Conservation (phyloP, 2,113 vertebrate genomes). For the Passer domesticus region DNA sequence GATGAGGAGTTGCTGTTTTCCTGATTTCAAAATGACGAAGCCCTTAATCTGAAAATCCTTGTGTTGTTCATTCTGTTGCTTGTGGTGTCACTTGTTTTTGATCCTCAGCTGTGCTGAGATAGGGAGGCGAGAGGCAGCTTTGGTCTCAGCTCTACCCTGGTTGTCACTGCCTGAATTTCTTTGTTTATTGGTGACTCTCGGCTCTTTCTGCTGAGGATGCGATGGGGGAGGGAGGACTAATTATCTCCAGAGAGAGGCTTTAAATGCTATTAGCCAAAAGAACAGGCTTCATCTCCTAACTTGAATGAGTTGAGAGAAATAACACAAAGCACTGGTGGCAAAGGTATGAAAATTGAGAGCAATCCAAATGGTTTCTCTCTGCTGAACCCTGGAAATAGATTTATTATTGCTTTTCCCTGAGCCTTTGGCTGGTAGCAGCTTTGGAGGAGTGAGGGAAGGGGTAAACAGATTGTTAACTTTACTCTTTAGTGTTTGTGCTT, state of each 20-base stretch:
- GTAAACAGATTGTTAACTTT: not conserved
- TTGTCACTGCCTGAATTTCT: conserved; percentile 20
- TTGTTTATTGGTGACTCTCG: not conserved
- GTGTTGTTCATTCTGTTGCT: not conserved
- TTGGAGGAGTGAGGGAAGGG: not conserved
- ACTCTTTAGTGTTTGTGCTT: conserved; percentile 21
- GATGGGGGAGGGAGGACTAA: not conserved
- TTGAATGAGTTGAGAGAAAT: not conserved
- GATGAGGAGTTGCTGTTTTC: not conserved
- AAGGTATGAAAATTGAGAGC: not conserved
- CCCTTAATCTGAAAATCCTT: not conserved
- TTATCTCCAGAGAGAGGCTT: not conserved
- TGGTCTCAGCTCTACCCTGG: not conserved
- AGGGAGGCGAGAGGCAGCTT: not conserved
- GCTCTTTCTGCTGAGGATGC: not conserved
- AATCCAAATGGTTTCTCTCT: not conserved
- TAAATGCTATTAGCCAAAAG: not conserved
- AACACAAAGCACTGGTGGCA: not conserved
- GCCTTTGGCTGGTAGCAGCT: not conserved
- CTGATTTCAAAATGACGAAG: not conserved
- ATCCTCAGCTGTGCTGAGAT: not conserved
- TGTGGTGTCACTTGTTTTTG: not conserved
- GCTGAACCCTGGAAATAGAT: not conserved
- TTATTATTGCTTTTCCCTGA: not conserved
- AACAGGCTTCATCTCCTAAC: not conserved